Conservation (phyloP, 2,888 invertebrate genomes). For the Monochamus alternatus region DNA sequence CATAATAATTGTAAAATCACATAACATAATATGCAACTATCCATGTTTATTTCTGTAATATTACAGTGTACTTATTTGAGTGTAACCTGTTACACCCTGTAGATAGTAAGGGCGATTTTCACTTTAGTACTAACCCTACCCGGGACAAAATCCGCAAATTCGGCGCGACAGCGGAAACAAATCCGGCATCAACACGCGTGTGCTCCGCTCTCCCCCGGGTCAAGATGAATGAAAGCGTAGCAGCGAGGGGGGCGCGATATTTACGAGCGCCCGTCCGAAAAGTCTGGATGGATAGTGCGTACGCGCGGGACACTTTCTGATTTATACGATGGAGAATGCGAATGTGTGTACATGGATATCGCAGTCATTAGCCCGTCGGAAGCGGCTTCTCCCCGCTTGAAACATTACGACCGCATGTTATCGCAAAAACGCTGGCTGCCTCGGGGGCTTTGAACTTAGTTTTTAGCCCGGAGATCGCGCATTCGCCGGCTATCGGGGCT, state of each 20-base stretch:
- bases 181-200: no score
- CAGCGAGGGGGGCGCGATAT: constrained; percentile 10
- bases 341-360: constrained; percentile 27
- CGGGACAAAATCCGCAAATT: no score
- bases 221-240: constrained; percentile 10
- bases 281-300: constrained; percentile 25
- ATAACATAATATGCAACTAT: no score
- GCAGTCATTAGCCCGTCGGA: constrained; percentile 39
- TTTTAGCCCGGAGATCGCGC: constrained; percentile 14
- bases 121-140: no score
- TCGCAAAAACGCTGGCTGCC: constrained; percentile 24
- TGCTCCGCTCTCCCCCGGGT: background rate
- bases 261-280: constrained; percentile 22
- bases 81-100: no score
- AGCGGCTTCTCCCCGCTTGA: constrained; percentile 31
- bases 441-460: constrained; percentile 33
- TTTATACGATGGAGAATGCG: constrained; percentile 17
- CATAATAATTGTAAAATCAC: no score
- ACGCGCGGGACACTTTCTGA: constrained; percentile 8
- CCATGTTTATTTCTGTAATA: no score
- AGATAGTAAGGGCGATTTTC: no score
- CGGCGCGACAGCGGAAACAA: no score
- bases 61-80: no score
- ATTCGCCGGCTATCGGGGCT: constrained; percentile 1
- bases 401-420: constrained; percentile 30